Base-by-base conservation (phyloP, 2,888 invertebrate genomes). In the Stenotaenia linearis region DNA sequence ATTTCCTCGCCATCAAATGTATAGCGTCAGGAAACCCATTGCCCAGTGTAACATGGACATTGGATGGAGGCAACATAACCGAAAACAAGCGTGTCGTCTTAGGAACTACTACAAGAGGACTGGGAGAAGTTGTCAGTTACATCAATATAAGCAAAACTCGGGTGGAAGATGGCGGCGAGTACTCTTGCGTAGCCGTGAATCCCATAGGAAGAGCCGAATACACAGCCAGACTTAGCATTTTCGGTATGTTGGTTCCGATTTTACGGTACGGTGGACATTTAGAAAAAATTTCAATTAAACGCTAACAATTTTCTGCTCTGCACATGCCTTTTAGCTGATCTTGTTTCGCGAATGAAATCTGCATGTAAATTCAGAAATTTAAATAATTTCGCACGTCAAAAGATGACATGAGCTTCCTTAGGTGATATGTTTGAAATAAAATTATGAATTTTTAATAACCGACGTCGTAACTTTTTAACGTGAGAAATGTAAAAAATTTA, bases 11-110 rank as follows among this genome's bases (percentile, higher is more conserved):
- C n/a, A 80, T 87, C 37, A 83, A 84, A n/a, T 87, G 87, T 82
- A 82, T 83, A 25, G 86, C 85, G 12, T 84, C 86, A 15, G 86
- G 86, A 0, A 86, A 85, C 81, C 87, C 86, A 1, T 82, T 84
- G 5, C 86, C 86, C 3, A 81, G 81, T 56, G 84, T 87, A 30
- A 84, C 83, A 37, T 87, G 87, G 87, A 81, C 82, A 12, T 79
- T 83, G 25, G 83, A 83, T 50, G 81, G 80, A 30, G 78, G 80
- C 5, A 40, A 82, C 74, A 80, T 83, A 12, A 81, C 82, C 25
- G 81, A 82, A 76, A 81, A 81, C 28, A 81, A 81, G 61, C 81
- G 83, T 23, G 81, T 83, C 76, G 79, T 83, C 37, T 80, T 82
- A 32, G 83, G 83, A 2, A 83, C 83, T 79, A 83, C 82, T 75